Conservation (phyloP, 2,797 vertebrate genomes). For the Liparis tanakae region DNA sequence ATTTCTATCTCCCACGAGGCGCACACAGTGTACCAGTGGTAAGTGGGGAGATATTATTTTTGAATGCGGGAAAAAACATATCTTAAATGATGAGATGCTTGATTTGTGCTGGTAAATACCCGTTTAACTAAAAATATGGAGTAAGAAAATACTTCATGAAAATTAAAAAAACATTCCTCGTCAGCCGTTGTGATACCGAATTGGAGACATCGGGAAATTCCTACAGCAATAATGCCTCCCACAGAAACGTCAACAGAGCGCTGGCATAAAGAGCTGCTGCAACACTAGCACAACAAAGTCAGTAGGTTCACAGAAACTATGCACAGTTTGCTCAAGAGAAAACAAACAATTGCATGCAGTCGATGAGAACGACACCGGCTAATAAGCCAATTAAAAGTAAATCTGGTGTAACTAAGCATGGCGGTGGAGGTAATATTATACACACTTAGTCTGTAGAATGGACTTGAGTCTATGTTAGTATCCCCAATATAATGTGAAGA, state of each 20-base stretch:
- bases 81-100: slow-evolving; percentile 9
- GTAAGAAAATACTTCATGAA: neutral
- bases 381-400: neutral
- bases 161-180: neutral
- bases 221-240: neutral
- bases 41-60: slow-evolving; percentile 7
- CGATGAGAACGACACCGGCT: neutral
- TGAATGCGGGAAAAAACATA: slow-evolving; percentile 7
- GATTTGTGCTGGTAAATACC: slow-evolving; percentile 3
- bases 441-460: neutral
- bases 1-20: slow-evolving; percentile 24
- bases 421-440: neutral
- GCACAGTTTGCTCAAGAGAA: neutral
- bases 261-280: neutral
- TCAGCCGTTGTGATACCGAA: neutral
- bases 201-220: neutral
- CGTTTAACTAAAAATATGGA: slow-evolving; percentile 3
- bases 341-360: neutral
- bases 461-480: neutral
- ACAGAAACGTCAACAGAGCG: neutral
- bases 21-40: slow-evolving; percentile 8
- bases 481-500: slow-evolving; percentile 17
- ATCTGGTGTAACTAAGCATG: neutral
- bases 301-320: neutral
- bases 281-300: neutral